phyloP scores from a whole-genome alignment of 2,797 vertebrate genomes.

The Cryptoblepharus egeriae region DNA sequence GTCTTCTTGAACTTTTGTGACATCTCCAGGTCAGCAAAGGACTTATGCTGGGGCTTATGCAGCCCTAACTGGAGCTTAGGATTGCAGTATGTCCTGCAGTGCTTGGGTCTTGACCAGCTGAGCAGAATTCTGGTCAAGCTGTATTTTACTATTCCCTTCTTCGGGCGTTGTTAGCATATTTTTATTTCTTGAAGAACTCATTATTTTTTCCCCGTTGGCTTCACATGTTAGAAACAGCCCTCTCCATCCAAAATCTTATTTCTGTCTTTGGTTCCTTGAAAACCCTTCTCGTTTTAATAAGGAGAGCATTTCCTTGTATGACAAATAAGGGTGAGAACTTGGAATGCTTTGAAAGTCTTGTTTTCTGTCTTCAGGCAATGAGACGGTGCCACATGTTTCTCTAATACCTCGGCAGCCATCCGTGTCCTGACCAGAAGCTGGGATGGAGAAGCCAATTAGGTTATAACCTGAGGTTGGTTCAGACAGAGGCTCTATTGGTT shows the following conservation, averaged over 20 bases:
- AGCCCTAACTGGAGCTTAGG: no score
- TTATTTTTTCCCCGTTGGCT: neutral
- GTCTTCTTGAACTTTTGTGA: no score
- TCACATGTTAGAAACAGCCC: neutral
- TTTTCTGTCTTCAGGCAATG: constrained; percentile 50
- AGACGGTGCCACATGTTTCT: constrained; percentile 39
- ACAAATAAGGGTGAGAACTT: constrained; percentile 53
- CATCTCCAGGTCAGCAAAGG: no score
- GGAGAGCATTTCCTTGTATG: constrained; percentile 28
- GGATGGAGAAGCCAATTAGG: constrained; percentile 55
- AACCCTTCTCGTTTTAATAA: constrained; percentile 6
- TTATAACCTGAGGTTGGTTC: constrained; percentile 65
- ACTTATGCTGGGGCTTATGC: no score
- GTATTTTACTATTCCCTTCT: no score
- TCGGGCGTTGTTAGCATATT: no score
- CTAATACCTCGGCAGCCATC: constrained; percentile 49
- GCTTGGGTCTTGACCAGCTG: no score
- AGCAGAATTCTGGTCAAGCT: no score
- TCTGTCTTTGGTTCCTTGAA: constrained; percentile 34
- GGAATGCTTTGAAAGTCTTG: constrained; percentile 42
- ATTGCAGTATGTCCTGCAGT: no score
- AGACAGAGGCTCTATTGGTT: constrained; percentile 32
- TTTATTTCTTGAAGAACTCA: no score
- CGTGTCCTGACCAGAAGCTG: constrained; percentile 44
- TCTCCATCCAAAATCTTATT: constrained; percentile 35